A percentile compares a stretch with the other conserved stretches of the same genome.
phyloP scores from a whole-genome alignment of 2,888 invertebrate genomes.

The Venustoraphidia nigricollis region DNA sequence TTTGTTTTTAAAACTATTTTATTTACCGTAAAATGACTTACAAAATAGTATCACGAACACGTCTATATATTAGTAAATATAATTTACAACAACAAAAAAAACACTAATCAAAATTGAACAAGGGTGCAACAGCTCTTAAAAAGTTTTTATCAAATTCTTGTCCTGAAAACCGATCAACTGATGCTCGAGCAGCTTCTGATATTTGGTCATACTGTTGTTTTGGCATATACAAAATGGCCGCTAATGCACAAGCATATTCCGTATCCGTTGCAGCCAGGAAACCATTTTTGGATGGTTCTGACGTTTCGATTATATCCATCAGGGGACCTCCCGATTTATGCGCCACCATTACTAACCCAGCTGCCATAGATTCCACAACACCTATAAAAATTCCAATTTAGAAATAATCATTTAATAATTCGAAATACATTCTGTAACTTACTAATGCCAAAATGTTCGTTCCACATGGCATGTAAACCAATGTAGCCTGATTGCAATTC shows the following conservation, averaged over 20 bases:
- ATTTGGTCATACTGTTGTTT: slow-evolving; percentile 43
- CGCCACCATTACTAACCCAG: slow-evolving; percentile 83
- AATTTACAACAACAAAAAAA: no score
- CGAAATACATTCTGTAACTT: slow-evolving; percentile 9
- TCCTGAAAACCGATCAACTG: slow-evolving; percentile 75
- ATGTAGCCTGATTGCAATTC: slow-evolving; percentile 58
- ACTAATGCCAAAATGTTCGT: slow-evolving; percentile 99
- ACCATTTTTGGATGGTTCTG: slow-evolving; percentile 54
- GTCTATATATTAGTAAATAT: no score
- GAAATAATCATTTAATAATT: not conserved
- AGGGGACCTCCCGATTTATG: slow-evolving; percentile 91
- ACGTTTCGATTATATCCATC: slow-evolving; percentile 70
- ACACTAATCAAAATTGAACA: slow-evolving; percentile 24
- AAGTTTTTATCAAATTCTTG: slow-evolving; percentile 70
- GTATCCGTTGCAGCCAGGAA: slow-evolving; percentile 66
- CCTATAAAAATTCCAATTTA: slow-evolving; percentile 28
- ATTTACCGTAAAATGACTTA: no score
- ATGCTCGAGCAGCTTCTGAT: slow-evolving; percentile 63
- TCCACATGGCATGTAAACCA: slow-evolving; percentile 96
- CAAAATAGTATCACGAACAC: no score
- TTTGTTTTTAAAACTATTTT: no score
- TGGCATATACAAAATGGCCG: slow-evolving; percentile 48
- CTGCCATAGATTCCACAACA: slow-evolving; percentile 96
- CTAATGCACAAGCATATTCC: slow-evolving; percentile 62
- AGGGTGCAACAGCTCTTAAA: slow-evolving; percentile 55